Evolutionary conservation across 2,888 invertebrate species (phyloP).

Genomic region (Physocephala rufipes): DNA sequence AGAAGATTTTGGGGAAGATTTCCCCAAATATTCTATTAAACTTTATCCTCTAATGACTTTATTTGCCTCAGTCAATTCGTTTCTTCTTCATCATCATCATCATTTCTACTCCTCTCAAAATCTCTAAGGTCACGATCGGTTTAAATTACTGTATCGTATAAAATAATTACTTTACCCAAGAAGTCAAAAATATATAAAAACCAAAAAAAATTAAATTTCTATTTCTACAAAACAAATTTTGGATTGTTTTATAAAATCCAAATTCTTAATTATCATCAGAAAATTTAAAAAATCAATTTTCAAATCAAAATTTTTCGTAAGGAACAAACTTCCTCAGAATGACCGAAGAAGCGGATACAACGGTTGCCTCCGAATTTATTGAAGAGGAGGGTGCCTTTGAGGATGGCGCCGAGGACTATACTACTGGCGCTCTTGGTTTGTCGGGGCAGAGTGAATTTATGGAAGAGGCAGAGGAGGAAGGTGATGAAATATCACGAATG

Average conservation of each 20-base stretch:
- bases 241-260: conserved; percentile 20
- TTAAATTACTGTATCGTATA: not conserved
- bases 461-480: conserved; percentile 44
- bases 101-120: too few relatives aligned
- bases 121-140: too few relatives aligned
- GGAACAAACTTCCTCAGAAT: conserved; percentile 18
- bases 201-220: too few relatives aligned
- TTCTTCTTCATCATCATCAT: too few relatives aligned
- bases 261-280: conserved; percentile 34
- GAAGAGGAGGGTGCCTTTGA: conserved; percentile 25
- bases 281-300: conserved; percentile 38
- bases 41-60: too few relatives aligned
- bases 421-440: not conserved
- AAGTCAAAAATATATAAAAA: conserved; percentile 19
- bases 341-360: not conserved
- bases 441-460: conserved; percentile 32
- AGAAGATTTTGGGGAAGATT: too few relatives aligned
- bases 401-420: conserved; percentile 35
- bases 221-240: not conserved
- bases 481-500: conserved; percentile 51
- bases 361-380: not conserved
- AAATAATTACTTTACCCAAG: conserved; percentile 17
- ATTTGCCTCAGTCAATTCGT: too few relatives aligned
- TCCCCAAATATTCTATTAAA: too few relatives aligned
- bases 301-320: conserved; percentile 41